Conservation (phyloP, 2,113 vertebrate species). For the Colossoma macropomum region DNA sequence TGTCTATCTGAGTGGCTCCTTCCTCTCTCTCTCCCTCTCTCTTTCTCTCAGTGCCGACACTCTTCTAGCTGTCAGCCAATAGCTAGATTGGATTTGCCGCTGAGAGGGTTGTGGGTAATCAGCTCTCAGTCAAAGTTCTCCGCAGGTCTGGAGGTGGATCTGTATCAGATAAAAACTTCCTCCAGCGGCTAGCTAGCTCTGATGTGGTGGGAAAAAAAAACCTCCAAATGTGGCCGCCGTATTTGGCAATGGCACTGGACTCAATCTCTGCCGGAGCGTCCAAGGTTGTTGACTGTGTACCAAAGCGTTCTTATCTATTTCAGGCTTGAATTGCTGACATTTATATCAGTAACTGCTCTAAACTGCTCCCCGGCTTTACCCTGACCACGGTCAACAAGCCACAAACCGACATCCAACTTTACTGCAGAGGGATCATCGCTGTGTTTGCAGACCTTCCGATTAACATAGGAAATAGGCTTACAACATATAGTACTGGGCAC, state of each 20-base stretch:
- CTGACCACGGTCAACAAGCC: neutral
- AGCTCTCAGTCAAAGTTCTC: slow-evolving; percentile 53
- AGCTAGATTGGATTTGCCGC: slow-evolving; percentile 56
- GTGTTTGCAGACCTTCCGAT: too few relatives aligned
- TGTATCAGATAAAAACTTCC: slow-evolving; percentile 40
- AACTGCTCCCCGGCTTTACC: neutral
- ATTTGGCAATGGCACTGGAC: too few relatives aligned
- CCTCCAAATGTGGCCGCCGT: neutral
- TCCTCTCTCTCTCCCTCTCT: neutral
- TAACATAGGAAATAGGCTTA: too few relatives aligned
- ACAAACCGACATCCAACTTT: too few relatives aligned
- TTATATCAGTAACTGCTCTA: too few relatives aligned
- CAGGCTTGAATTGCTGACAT: too few relatives aligned
- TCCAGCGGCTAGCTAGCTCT: neutral
- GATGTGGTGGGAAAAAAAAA: neutral
- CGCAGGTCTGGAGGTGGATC: slow-evolving; percentile 35
- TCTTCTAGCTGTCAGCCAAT: slow-evolving; percentile 48
- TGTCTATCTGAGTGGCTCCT: neutral
- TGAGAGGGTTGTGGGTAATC: slow-evolving; percentile 46
- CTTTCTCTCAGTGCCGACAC: neutral
- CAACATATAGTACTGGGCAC: too few relatives aligned
- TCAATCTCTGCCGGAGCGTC: neutral
- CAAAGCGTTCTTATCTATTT: too few relatives aligned
- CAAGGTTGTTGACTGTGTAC: too few relatives aligned
- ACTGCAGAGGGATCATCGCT: too few relatives aligned